phyloP scores from a whole-genome alignment of 2,888 invertebrate genomes.

The Endotricha flammealis region DNA sequence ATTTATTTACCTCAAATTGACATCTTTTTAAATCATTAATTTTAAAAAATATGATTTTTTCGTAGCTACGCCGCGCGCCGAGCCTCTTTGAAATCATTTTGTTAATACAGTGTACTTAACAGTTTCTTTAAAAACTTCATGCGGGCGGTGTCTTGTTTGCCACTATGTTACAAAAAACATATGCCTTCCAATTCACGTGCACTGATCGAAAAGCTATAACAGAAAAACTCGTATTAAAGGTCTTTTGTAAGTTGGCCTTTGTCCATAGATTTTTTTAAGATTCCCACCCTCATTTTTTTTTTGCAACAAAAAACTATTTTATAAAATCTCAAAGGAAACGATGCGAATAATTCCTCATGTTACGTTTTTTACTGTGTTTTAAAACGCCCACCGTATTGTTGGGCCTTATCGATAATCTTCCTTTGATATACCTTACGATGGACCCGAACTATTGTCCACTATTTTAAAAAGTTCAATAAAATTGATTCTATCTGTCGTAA shows the following conservation, averaged over 20 bases:
- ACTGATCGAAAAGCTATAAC: slow-evolving; percentile 44
- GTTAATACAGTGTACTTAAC: no score
- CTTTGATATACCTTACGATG: slow-evolving; percentile 73
- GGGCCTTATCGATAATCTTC: slow-evolving; percentile 70
- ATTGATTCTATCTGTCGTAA: slow-evolving; percentile 22
- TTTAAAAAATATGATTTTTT: no score
- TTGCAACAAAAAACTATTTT: slow-evolving; percentile 72
- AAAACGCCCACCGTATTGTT: slow-evolving; percentile 68
- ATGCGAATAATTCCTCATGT: slow-evolving; percentile 77
- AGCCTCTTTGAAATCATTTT: no score
- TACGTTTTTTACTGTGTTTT: slow-evolving; percentile 59
- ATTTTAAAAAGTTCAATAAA: slow-evolving; percentile 38
- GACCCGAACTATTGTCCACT: slow-evolving; percentile 65
- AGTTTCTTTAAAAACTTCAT: no score
- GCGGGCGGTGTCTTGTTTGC: no score
- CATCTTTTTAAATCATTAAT: no score
- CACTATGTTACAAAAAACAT: no score
- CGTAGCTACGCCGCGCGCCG: no score
- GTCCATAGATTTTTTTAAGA: slow-evolving; percentile 63
- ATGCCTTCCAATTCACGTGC: slow-evolving; percentile 9
- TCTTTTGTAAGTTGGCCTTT: slow-evolving; percentile 63
- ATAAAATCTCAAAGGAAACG: slow-evolving; percentile 72
- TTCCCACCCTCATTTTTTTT: slow-evolving; percentile 66
- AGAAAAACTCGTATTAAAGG: slow-evolving; percentile 60
- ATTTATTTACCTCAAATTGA: no score